A percentile compares a stretch with the other conserved stretches of the same genome.
phyloP scores from a whole-genome alignment of 2,797 vertebrate species.

The Gallinago solitaria region DNA sequence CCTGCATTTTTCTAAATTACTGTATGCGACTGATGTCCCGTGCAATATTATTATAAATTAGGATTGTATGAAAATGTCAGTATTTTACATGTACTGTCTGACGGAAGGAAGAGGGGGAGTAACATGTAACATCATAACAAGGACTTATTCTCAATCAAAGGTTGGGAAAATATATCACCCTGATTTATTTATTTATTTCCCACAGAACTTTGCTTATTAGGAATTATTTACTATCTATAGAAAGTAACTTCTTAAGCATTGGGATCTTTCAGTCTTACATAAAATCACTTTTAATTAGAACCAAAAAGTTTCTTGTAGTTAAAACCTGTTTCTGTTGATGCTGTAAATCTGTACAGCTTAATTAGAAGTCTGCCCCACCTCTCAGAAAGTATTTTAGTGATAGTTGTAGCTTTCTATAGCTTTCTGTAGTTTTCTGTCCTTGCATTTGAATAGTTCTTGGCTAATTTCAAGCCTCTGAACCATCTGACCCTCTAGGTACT shows the following conservation, averaged over 20 bases:
- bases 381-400: neutral
- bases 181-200: neutral
- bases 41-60: neutral
- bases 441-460: neutral
- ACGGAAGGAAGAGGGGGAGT: neutral
- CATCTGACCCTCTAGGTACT: too few relatives aligned
- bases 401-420: neutral
- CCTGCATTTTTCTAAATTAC: neutral
- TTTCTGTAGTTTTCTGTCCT: neutral
- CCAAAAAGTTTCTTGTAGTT: neutral
- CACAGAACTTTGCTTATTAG: neutral
- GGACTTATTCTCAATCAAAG: neutral
- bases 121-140: fast-evolving
- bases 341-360: neutral
- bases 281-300: neutral
- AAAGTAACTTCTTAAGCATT: neutral
- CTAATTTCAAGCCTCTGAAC: neutral
- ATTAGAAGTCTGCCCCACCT: neutral
- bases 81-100: fast-evolving
- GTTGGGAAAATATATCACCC: neutral
- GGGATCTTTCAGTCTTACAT: neutral
- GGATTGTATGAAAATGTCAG: neutral
- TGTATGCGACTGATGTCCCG: neutral
- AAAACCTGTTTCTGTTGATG: neutral
- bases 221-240: neutral